Percentiles rank a stretch among this genome's conserved stretches.
phyloP scores from a whole-genome alignment of 2,888 invertebrate species.

The Pandemis cinnamomeana region DNA sequence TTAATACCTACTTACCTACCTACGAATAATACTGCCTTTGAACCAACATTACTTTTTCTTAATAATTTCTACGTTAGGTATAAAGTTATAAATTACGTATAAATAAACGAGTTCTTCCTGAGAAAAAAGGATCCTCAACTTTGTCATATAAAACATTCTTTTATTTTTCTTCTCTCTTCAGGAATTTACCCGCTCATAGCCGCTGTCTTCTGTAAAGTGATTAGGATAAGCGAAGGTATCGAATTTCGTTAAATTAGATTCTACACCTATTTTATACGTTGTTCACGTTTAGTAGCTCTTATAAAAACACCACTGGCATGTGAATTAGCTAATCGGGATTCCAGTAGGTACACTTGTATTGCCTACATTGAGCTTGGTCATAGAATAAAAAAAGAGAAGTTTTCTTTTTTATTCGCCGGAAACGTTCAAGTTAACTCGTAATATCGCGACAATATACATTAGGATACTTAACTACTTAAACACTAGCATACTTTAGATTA shows the following conservation, averaged over 20 bases:
- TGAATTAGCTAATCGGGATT: slow-evolving; percentile 38
- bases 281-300: slow-evolving; percentile 34
- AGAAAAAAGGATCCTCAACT: neutral
- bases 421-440: slow-evolving; percentile 6
- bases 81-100: neutral
- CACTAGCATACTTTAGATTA: neutral
- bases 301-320: slow-evolving; percentile 33
- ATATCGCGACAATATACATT: neutral
- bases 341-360: slow-evolving; percentile 28
- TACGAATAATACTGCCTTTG: no score
- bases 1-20: neutral
- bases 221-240: slow-evolving; percentile 36
- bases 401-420: neutral
- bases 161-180: slow-evolving; percentile 17
- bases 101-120: neutral
- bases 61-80: no score
- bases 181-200: slow-evolving; percentile 17
- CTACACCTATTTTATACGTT: slow-evolving; percentile 33
- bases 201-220: slow-evolving; percentile 36
- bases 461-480: slow-evolving; percentile 9
- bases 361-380: slow-evolving; percentile 9
- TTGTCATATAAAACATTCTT: neutral
- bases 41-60: no score
- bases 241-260: slow-evolving; percentile 41
- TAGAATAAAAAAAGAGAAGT: slow-evolving; percentile 1